Percentiles rank a stretch among this genome's conserved stretches.
These are phyloP conservation scores for Lamprotornis superbus DNA, from an alignment of 2,113 vertebrate species.

Conservation along the genomic window DNA sequence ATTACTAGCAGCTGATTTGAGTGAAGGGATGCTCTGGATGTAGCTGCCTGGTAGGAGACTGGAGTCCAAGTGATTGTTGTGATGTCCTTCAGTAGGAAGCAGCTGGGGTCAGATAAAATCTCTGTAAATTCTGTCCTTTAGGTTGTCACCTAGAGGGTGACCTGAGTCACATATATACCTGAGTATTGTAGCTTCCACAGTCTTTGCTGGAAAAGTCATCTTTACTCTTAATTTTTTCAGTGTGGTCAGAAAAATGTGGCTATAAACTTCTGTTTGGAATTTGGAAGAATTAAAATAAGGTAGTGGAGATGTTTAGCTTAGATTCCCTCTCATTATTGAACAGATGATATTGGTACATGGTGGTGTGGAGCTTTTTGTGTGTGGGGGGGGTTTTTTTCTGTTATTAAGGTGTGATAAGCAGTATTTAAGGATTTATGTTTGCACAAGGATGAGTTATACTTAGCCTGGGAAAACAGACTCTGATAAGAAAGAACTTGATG, in stretches of 20 bases:
- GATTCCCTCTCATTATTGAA: not conserved
- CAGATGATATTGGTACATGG: not conserved
- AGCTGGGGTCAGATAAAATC: not conserved
- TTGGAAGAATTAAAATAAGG: not conserved
- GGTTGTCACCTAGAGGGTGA: too few species aligned
- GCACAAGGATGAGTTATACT: constrained; percentile 6
- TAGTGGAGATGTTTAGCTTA: not conserved
- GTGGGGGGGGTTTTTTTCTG: not conserved
- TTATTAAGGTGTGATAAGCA: not conserved
- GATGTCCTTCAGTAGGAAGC: not conserved
- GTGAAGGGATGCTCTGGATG: not conserved
- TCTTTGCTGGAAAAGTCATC: not conserved
- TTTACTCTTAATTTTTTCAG: not conserved
- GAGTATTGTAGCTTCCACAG: not conserved
- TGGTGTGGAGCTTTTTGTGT: not conserved
- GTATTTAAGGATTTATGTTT: not conserved
- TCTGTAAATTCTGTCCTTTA: not conserved
- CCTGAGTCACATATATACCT: too few species aligned
- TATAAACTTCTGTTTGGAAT: not conserved
- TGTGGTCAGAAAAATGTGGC: not conserved
- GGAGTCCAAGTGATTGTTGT: not conserved
- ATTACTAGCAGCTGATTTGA: not conserved
- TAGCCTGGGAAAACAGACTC: constrained; percentile 49
- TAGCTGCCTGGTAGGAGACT: not conserved
- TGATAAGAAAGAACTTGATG: constrained; percentile 67